These are phyloP conservation scores for Sthenelais limicola DNA, from an alignment of 2,888 invertebrate genomes.

Conservation along the genomic window DNA sequence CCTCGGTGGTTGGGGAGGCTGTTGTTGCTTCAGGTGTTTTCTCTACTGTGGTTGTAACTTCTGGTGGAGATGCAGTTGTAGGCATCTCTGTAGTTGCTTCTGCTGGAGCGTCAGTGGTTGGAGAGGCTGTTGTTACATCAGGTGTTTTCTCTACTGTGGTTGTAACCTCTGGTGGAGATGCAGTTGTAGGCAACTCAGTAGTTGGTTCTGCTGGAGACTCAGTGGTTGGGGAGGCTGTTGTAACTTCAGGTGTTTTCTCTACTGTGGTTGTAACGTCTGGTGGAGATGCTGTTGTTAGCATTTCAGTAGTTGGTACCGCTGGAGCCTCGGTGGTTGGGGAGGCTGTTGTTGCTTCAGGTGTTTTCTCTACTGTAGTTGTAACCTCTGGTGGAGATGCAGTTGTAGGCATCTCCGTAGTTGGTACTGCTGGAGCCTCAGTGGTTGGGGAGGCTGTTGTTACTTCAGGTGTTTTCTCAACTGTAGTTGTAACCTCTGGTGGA, in stretches of 20 bases:
- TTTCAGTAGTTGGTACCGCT: background rate
- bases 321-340: too few relatives aligned
- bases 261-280: background rate
- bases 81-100: background rate
- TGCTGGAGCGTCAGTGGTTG: background rate
- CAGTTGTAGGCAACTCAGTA: too few relatives aligned
- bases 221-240: background rate
- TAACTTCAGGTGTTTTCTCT: background rate
- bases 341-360: too few relatives aligned
- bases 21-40: background rate
- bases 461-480: too few relatives aligned
- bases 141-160: background rate
- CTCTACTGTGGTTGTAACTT: background rate
- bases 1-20: too few relatives aligned
- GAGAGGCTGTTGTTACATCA: too few relatives aligned
- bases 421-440: too few relatives aligned
- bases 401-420: too few relatives aligned
- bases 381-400: too few relatives aligned
- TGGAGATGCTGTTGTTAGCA: background rate
- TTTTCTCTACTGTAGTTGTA: too few relatives aligned
- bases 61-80: slow-evolving; percentile 1
- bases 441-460: too few relatives aligned
- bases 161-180: background rate
- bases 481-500: too few relatives aligned
- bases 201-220: background rate